A percentile compares a stretch with the other conserved stretches of the same genome.
These are phyloP conservation scores for Aelia acuminata DNA, from an alignment of 2,888 invertebrate species.

Conservation along the genomic window DNA sequence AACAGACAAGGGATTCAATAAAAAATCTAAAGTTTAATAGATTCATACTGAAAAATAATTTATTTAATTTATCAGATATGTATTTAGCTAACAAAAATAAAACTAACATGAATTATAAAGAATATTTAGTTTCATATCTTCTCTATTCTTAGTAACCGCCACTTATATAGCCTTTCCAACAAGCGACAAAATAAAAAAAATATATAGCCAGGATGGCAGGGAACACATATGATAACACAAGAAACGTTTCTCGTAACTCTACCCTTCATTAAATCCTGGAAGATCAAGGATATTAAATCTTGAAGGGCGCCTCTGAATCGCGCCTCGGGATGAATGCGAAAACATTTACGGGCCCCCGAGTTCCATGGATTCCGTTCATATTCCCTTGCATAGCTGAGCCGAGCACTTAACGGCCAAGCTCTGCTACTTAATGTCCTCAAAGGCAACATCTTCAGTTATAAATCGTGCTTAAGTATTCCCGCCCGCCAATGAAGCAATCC, in stretches of 20 bases:
- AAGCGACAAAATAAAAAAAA: background rate
- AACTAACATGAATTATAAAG: too few species aligned
- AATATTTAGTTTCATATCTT: too few species aligned
- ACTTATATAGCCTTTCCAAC: too few species aligned
- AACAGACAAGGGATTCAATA: too few species aligned
- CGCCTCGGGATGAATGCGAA: background rate
- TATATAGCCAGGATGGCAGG: background rate
- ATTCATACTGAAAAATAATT: too few species aligned
- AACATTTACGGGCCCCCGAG: background rate
- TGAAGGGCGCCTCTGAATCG: background rate
- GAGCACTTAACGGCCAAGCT: background rate
- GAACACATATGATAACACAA: background rate
- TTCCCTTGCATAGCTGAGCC: background rate
- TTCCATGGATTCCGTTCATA: slow-evolving; percentile 36
- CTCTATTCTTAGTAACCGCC: too few species aligned
- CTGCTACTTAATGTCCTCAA: slow-evolving; percentile 37
- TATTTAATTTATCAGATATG: too few species aligned
- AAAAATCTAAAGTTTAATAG: too few species aligned
- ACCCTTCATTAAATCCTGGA: background rate
- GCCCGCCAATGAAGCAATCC: background rate
- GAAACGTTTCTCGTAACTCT: background rate
- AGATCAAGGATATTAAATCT: slow-evolving; percentile 10
- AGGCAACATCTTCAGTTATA: slow-evolving; percentile 34
- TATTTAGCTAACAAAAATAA: too few species aligned
- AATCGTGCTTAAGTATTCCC: background rate